Evolutionary conservation across 2,888 invertebrate genomes (phyloP).

Genomic region (Ceramica pisi): DNA sequence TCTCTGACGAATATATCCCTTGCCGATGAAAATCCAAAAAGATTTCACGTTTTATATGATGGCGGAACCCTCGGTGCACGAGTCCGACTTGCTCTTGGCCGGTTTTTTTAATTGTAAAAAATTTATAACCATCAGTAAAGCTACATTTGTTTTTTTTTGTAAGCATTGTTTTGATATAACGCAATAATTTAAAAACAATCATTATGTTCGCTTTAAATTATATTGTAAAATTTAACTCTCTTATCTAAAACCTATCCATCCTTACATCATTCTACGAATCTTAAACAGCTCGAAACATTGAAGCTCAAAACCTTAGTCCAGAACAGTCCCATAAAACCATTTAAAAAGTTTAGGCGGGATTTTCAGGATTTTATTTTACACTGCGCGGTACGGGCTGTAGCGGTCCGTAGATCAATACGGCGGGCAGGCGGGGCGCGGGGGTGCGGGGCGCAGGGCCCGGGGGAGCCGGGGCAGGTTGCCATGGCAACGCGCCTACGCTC

Average conservation of each 20-base stretch:
- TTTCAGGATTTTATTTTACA: conserved; percentile 71
- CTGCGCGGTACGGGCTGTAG: conserved; percentile 69
- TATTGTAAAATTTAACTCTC: neutral
- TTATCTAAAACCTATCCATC: neutral
- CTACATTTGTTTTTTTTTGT: neutral
- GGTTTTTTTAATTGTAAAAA: too few species aligned
- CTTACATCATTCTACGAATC: too few species aligned
- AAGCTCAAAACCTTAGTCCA: conserved; percentile 6
- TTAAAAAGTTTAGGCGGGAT: conserved; percentile 60
- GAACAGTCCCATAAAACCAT: conserved; percentile 34
- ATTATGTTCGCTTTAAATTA: neutral
- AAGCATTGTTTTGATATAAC: neutral
- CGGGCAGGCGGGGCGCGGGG: conserved; percentile 60
- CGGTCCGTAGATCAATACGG: conserved; percentile 82
- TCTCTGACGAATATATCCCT: too few species aligned
- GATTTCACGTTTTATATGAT: too few species aligned
- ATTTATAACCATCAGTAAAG: neutral
- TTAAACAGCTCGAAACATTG: neutral
- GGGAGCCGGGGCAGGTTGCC: conserved; percentile 74
- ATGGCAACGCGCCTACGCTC: conserved; percentile 88
- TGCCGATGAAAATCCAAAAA: too few species aligned
- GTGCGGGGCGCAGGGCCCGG: conserved; percentile 51
- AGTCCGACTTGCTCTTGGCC: too few species aligned
- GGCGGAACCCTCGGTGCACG: too few species aligned
- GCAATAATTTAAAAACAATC: neutral